Percentiles rank a stretch among this genome's conserved stretches.
Evolutionary conservation across 2,113 vertebrate species (phyloP).

Genomic region (Neotoma lepida): DNA sequence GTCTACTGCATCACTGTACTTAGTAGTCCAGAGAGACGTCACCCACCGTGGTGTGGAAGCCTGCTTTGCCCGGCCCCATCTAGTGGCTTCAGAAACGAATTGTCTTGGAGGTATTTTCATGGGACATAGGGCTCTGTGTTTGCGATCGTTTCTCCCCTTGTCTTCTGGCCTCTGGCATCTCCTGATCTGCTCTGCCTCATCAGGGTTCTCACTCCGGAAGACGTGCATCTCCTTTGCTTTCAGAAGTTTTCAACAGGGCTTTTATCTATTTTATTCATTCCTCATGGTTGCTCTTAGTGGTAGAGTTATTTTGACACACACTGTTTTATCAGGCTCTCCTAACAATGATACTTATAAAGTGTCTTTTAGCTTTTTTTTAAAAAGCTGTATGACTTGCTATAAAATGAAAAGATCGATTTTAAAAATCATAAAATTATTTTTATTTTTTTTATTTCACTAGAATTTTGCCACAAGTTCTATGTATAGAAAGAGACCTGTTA

Average conservation of each 20-base stretch:
- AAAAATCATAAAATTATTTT: constrained; percentile 21
- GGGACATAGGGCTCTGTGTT: not conserved
- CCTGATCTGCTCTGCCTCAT: not conserved
- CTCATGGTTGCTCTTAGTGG: not conserved
- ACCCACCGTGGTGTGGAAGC: not conserved
- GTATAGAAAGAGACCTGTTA: not conserved
- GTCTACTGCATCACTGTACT: not conserved
- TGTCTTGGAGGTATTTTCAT: not conserved
- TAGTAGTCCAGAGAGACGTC: not conserved
- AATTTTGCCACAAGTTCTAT: constrained; percentile 1
- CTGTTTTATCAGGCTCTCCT: not conserved
- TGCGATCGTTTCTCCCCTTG: not conserved
- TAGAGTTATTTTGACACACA: not conserved
- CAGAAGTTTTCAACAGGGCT: not conserved
- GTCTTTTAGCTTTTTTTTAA: constrained; percentile 14
- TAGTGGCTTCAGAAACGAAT: not conserved
- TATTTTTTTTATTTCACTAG: constrained; percentile 20
- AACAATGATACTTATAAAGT: constrained; percentile 50
- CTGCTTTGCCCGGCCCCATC: not conserved
- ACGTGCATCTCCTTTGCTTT: not conserved
- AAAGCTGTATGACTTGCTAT: not conserved
- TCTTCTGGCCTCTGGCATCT: not conserved
- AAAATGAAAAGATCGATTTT: not conserved
- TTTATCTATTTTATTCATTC: not conserved
- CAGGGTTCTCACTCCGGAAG: not conserved